Evolutionary conservation across 2,113 vertebrate genomes (phyloP).

Genomic region (Ailuropoda melanoleuca): DNA sequence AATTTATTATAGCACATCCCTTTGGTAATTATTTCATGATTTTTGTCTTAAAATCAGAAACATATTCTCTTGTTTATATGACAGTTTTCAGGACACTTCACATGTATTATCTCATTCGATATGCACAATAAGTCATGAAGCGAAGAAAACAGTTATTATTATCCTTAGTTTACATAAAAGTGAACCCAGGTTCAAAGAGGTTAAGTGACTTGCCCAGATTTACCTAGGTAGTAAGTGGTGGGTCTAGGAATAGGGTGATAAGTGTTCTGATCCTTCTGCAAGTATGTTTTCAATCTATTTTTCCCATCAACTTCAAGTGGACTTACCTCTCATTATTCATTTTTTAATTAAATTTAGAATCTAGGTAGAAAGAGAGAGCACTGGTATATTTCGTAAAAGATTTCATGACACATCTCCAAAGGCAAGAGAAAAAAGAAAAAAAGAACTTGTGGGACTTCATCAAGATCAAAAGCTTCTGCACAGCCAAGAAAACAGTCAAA

Average conservation of each 20-base stretch:
- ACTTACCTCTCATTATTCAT: slow-evolving; percentile 9
- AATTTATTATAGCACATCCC: not conserved
- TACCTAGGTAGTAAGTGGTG: not conserved
- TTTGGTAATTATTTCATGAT: not conserved
- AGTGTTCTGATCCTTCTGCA: not conserved
- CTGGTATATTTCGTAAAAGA: too few species aligned
- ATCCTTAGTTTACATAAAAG: not conserved
- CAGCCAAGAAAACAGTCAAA: too few species aligned
- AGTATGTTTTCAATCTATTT: slow-evolving; percentile 73
- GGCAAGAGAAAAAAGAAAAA: too few species aligned
- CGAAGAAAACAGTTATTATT: not conserved
- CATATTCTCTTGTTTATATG: not conserved
- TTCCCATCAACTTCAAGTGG: slow-evolving; percentile 61
- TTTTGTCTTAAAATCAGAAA: slow-evolving; percentile 28
- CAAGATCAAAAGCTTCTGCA: too few species aligned
- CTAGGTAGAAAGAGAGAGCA: slow-evolving; percentile 64
- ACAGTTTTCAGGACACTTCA: not conserved
- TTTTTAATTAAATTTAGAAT: slow-evolving; percentile 56
- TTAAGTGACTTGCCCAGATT: not conserved
- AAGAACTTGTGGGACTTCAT: too few species aligned
- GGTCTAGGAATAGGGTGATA: not conserved
- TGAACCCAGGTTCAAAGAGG: not conserved
- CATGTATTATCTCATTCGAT: not conserved
- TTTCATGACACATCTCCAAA: too few species aligned
- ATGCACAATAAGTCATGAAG: not conserved